A percentile compares a stretch with the other conserved stretches of the same genome.
Evolutionary conservation across 2,113 vertebrate species (phyloP).

Genomic region (Ptilonorhynchus violaceus): DNA sequence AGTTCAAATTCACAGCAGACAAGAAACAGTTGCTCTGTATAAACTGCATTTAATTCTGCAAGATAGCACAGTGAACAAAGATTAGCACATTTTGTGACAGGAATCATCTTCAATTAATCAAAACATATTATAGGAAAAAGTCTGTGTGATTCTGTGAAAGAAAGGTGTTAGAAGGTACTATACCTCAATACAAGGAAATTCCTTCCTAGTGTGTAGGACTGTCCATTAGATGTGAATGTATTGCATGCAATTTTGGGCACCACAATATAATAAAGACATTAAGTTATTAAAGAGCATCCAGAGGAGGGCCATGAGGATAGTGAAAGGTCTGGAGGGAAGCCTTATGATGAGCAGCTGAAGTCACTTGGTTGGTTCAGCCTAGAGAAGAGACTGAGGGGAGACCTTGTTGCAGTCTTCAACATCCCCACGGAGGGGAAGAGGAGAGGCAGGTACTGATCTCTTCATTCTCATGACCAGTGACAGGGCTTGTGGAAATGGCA

Average conservation of each 20-base stretch:
- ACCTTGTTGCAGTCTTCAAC: neutral
- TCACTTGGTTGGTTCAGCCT: neutral
- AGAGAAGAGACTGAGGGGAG: neutral
- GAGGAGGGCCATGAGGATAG: neutral
- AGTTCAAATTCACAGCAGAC: neutral
- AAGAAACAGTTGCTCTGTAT: neutral
- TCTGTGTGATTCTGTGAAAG: neutral
- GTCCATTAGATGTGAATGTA: neutral
- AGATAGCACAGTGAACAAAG: neutral
- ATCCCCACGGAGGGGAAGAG: neutral
- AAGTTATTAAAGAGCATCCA: neutral
- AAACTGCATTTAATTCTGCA: neutral
- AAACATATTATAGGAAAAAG: neutral
- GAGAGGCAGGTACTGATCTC: neutral
- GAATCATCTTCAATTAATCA: neutral
- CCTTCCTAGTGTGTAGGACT: neutral
- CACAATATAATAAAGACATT: neutral
- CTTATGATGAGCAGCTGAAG: neutral
- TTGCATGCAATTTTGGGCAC: neutral
- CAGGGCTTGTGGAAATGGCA: neutral
- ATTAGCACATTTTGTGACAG: neutral
- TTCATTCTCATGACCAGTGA: neutral
- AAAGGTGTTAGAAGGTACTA: neutral
- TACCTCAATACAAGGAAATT: neutral
- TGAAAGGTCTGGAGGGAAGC: neutral